phyloP scores from a whole-genome alignment of 2,797 vertebrate genomes.

The Rhabdophis nuchalis region DNA sequence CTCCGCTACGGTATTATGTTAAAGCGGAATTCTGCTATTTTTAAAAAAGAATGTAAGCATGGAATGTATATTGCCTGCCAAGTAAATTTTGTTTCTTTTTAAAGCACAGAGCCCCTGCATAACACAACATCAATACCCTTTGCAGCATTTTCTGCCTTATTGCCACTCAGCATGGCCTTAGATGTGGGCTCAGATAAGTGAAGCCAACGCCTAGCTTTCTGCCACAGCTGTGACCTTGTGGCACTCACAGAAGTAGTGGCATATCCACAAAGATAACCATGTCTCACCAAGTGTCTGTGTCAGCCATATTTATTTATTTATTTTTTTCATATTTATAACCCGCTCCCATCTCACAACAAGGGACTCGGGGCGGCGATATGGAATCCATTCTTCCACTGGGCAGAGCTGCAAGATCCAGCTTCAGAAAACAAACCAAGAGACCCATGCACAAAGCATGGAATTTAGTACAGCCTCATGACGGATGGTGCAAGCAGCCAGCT shows the following conservation, averaged over 20 bases:
- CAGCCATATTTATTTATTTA: too few species aligned
- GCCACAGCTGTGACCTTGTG: not conserved
- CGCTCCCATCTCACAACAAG: too few species aligned
- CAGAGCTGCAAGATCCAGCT: not conserved
- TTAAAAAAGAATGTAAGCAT: not conserved
- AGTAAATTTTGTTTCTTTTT: not conserved
- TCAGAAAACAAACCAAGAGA: not conserved
- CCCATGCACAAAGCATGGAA: not conserved
- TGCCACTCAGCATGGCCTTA: not conserved
- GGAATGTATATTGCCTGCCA: not conserved
- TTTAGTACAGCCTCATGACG: not conserved
- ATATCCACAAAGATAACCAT: not conserved
- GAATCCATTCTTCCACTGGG: not conserved
- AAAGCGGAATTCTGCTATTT: not conserved
- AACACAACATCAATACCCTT: not conserved
- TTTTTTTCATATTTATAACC: too few species aligned
- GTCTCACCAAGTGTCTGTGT: not conserved
- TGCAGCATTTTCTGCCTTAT: not conserved
- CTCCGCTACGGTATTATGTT: not conserved
- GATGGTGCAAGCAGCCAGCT: not conserved
- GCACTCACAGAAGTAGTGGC: not conserved
- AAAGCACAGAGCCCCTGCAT: not conserved
- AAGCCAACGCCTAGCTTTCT: not conserved
- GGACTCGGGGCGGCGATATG: too few species aligned
- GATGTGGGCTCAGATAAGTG: too few species aligned